phyloP scores from a whole-genome alignment of 1,140 invertebrate genomes.

The Campoletis sonorensis region DNA sequence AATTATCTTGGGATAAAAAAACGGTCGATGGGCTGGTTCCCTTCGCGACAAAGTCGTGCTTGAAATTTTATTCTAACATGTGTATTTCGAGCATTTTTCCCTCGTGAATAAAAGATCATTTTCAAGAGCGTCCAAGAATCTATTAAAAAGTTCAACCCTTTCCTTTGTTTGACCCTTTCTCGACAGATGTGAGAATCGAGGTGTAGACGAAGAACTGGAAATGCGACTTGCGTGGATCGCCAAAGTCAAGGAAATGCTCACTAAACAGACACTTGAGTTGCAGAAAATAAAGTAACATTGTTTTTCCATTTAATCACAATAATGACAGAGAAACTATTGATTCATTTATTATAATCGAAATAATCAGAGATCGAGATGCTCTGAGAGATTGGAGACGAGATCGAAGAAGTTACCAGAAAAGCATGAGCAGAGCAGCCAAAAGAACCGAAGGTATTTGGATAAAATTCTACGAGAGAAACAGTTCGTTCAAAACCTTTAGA shows the following conservation, averaged over 20 bases:
- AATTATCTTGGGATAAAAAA: slow-evolving; percentile 62
- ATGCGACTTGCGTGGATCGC: slow-evolving; percentile 55
- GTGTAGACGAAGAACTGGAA: slow-evolving; percentile 52
- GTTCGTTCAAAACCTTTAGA: too few species aligned
- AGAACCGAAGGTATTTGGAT: slow-evolving; percentile 60
- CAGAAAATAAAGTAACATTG: slow-evolving; percentile 63
- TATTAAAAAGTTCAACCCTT: background rate
- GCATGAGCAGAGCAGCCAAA: slow-evolving; percentile 61
- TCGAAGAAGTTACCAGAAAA: slow-evolving; percentile 59
- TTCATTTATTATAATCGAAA: background rate
- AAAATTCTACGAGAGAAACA: background rate
- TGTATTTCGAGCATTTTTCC: slow-evolving; percentile 31
- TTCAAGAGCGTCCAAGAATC: slow-evolving; percentile 30
- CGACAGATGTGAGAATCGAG: slow-evolving; percentile 59
- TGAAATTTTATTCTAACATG: slow-evolving; percentile 34
- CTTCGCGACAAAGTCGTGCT: slow-evolving; percentile 6
- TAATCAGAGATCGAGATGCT: slow-evolving; percentile 58
- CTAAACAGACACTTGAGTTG: slow-evolving; percentile 56
- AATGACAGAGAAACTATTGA: too few species aligned
- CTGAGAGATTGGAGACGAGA: slow-evolving; percentile 64
- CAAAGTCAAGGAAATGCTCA: slow-evolving; percentile 60
- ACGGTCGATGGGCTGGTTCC: slow-evolving; percentile 37
- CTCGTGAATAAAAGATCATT: slow-evolving; percentile 44
- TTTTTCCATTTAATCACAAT: background rate
- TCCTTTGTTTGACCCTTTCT: background rate